Evolutionary conservation across 2,113 vertebrate species (phyloP).

Genomic region (Paedocypris sp.): DNA sequence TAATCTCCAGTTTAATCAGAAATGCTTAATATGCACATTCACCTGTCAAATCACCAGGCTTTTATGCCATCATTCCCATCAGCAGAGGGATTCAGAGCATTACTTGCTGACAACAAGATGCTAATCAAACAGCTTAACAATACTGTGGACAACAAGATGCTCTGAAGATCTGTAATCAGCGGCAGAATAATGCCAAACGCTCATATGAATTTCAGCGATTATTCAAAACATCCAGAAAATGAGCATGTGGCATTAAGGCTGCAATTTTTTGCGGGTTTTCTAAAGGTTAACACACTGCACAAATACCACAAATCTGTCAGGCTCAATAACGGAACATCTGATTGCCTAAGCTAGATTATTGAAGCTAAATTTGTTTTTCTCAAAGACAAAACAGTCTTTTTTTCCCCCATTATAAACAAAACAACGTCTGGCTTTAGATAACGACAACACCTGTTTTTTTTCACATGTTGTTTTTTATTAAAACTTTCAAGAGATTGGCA

Average conservation of each 20-base stretch:
- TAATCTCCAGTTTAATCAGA: slow-evolving; percentile 20
- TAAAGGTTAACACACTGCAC: neutral
- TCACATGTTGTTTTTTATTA: too few species aligned
- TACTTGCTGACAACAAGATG: slow-evolving; percentile 3
- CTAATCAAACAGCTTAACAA: slow-evolving; percentile 1
- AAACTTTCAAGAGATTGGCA: too few species aligned
- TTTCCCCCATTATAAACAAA: too few species aligned
- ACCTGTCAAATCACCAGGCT: neutral
- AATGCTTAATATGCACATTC: neutral
- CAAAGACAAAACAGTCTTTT: too few species aligned
- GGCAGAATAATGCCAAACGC: neutral
- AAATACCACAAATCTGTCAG: neutral
- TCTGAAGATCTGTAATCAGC: slow-evolving; percentile 2
- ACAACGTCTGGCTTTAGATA: too few species aligned
- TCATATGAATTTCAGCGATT: slow-evolving; percentile 10
- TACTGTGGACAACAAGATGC: neutral
- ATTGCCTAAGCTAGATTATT: too few species aligned
- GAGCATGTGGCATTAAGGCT: neutral
- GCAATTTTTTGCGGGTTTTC: neutral
- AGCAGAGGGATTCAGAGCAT: neutral
- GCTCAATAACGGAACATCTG: too few species aligned
- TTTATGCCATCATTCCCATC: slow-evolving; percentile 1
- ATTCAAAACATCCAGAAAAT: slow-evolving; percentile 6
- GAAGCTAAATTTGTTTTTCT: too few species aligned
- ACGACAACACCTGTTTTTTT: too few species aligned